Evolutionary conservation across 1,140 invertebrate genomes (phyloP).

Genomic region (Calephelis virginiensis): DNA sequence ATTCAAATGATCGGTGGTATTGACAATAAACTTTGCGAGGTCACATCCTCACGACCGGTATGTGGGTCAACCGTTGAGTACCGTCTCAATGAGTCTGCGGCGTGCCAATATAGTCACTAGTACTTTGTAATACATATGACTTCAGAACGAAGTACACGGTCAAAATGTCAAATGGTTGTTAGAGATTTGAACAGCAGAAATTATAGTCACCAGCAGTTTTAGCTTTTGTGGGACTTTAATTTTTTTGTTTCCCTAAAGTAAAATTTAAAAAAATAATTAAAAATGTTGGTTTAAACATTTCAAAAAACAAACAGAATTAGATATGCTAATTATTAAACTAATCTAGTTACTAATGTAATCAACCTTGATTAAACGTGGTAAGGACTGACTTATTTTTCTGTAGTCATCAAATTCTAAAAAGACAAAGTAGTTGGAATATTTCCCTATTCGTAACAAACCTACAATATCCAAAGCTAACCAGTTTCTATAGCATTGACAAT

Average conservation of each 20-base stretch:
- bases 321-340: no score
- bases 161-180: slow-evolving; percentile 32
- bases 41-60: slow-evolving; percentile 56
- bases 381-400: no score
- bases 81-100: slow-evolving; percentile 24
- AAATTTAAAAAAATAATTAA: no score
- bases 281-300: background rate
- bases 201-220: slow-evolving; percentile 22
- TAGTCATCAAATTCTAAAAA: no score
- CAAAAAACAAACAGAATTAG: background rate
- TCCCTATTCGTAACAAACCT: no score
- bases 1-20: slow-evolving; percentile 45
- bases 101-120: slow-evolving; percentile 29
- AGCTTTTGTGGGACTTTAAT: background rate
- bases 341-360: no score
- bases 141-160: slow-evolving; percentile 6
- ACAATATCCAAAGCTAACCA: no score
- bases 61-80: slow-evolving; percentile 59
- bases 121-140: slow-evolving; percentile 17
- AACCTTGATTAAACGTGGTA: no score
- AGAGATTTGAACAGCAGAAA: slow-evolving; percentile 30
- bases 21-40: slow-evolving; percentile 69
- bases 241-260: background rate
- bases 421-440: no score
- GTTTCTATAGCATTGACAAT: no score